Conservation (phyloP, 2,797 vertebrate genomes). For the Adelosebastes latens region DNA sequence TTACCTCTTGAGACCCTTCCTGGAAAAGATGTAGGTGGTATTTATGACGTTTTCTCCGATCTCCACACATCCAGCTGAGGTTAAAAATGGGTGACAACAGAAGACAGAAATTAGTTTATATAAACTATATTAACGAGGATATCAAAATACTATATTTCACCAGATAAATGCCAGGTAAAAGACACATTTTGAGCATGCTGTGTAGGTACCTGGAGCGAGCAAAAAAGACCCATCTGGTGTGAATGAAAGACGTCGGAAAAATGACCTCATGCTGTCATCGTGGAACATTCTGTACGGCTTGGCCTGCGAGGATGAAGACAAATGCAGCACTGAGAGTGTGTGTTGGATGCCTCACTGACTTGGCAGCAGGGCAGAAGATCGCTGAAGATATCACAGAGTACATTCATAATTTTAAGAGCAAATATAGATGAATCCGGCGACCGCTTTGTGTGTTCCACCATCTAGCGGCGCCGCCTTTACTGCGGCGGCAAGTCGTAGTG, state of each 20-base stretch:
- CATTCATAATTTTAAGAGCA: not conserved
- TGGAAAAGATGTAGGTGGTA: slow-evolving; percentile 95
- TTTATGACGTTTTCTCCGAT: slow-evolving; percentile 93
- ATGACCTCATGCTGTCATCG: slow-evolving; percentile 98
- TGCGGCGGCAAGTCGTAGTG: no score
- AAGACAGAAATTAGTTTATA: not conserved
- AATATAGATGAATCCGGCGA: not conserved
- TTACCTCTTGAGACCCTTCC: slow-evolving; percentile 94
- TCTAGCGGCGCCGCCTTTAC: no score
- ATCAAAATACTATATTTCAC: not conserved
- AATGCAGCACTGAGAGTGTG: not conserved
- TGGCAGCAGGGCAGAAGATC: not conserved
- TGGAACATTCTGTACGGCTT: slow-evolving; percentile 96
- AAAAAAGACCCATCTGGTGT: slow-evolving; percentile 96
- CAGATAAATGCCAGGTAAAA: not conserved
- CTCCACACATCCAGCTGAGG: slow-evolving; percentile 95
- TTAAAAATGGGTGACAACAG: not conserved
- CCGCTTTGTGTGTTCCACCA: no score
- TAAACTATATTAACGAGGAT: not conserved
- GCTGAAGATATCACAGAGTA: not conserved
- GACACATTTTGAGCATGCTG: not conserved
- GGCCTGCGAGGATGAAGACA: slow-evolving; percentile 72
- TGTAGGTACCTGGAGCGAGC: slow-evolving; percentile 87
- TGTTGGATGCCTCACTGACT: not conserved
- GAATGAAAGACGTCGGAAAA: slow-evolving; percentile 94